Percentiles rank a stretch among this genome's conserved stretches.
These are phyloP conservation scores for Poeciliopsis turrubarensis DNA, from an alignment of 2,113 vertebrate species.

Conservation along the genomic window DNA sequence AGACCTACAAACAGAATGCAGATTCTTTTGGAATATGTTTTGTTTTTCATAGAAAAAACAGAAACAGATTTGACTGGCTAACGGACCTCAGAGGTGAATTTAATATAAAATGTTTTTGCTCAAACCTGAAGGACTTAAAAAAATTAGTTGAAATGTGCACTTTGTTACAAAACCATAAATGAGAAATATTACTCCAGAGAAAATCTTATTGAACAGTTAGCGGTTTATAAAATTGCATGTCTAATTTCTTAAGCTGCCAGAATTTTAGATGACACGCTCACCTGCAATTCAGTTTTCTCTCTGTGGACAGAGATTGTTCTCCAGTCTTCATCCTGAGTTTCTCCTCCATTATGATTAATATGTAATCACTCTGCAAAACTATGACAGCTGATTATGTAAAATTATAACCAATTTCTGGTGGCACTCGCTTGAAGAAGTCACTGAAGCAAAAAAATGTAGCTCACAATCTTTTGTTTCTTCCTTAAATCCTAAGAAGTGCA, in stretches of 20 bases:
- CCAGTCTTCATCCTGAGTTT: constrained; percentile 20
- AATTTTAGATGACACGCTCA: constrained; percentile 27
- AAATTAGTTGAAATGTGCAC: no score
- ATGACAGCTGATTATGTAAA: constrained; percentile 26
- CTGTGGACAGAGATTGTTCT: constrained; percentile 31
- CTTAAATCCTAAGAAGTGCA: neutral
- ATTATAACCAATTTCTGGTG: constrained; percentile 10
- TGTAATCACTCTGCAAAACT: constrained; percentile 31
- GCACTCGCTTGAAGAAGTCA: constrained; percentile 15
- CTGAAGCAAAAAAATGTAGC: constrained; percentile 17
- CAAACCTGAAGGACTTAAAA: no score
- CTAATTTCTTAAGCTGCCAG: neutral
- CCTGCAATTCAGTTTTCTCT: constrained; percentile 36
- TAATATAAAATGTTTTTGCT: neutral
- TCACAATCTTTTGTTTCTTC: neutral
- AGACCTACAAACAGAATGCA: constrained; percentile 44
- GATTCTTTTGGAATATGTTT: constrained; percentile 5
- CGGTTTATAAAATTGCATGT: neutral
- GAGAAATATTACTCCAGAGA: neutral
- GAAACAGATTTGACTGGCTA: neutral
- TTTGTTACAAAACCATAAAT: neutral
- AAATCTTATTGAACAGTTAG: neutral
- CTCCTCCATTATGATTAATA: constrained; percentile 42
- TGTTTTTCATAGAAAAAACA: neutral
- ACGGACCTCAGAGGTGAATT: neutral